These are phyloP conservation scores for Zaprionus obscuricornis DNA, from an alignment of 2,888 invertebrate genomes.

Conservation along the genomic window DNA sequence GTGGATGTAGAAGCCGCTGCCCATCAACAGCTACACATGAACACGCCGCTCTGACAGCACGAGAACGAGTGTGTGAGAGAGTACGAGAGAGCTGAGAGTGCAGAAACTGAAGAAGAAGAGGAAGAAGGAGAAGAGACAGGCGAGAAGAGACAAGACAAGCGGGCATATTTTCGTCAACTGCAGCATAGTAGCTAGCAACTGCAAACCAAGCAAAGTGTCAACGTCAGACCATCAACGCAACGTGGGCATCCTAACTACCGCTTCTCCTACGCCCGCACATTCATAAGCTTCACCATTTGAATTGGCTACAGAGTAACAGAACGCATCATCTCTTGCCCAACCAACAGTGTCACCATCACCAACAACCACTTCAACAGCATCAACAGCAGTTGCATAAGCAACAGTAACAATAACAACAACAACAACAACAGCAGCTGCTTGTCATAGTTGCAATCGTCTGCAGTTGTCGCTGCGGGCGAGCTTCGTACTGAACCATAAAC, in stretches of 20 bases:
- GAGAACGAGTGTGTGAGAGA: slow-evolving; percentile 6
- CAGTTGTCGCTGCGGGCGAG: slow-evolving; percentile 30
- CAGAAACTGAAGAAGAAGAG: too few relatives aligned
- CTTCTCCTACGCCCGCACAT: slow-evolving; percentile 18
- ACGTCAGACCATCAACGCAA: slow-evolving; percentile 49
- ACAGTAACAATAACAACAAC: slow-evolving; percentile 10
- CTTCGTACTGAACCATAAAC: too few relatives aligned
- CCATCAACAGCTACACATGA: slow-evolving; percentile 71
- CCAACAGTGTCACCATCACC: slow-evolving; percentile 5
- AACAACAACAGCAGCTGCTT: slow-evolving; percentile 8
- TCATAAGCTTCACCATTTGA: slow-evolving; percentile 27
- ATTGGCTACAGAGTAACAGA: too few relatives aligned
- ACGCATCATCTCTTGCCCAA: slow-evolving; percentile 8
- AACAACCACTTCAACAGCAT: slow-evolving; percentile 9
- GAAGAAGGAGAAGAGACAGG: slow-evolving; percentile 10
- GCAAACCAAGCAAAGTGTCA: slow-evolving; percentile 53
- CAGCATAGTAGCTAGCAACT: slow-evolving; percentile 14
- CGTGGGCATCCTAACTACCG: slow-evolving; percentile 11
- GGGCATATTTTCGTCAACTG: slow-evolving; percentile 65
- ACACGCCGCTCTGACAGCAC: slow-evolving; percentile 60
- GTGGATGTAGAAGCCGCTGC: slow-evolving; percentile 16
- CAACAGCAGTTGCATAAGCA: not conserved
- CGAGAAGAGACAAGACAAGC: not conserved
- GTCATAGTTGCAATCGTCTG: slow-evolving; percentile 7
- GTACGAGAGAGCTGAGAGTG: too few relatives aligned